Evolutionary conservation across 2,888 invertebrate species (phyloP), one percentile per base, ranked within the genome.

Genomic region (Euplagia quadripunctaria): DNA sequence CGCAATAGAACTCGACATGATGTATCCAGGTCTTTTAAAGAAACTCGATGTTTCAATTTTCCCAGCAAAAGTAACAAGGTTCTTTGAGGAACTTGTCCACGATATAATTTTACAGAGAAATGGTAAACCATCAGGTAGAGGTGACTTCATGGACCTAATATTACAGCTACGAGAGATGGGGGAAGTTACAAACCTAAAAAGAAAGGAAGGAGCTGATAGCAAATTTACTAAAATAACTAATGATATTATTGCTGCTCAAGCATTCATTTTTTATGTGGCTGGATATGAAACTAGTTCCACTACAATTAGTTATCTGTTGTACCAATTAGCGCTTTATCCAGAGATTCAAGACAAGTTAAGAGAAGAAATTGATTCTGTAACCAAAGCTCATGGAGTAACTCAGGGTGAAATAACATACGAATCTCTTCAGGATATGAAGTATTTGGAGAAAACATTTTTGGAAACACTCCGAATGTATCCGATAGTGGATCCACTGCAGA

Each of bases 261-360:
- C 92, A 3, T 92, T 94, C 78, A 85, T 94, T n/a, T 95, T 96
- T 80, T 95, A 93, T 74, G 85, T 87, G 3, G 96, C 91, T 11
- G 96, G 96, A 0, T 96, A 92, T 77, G 96, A 95, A 78, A 95
- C 95, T 1, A 92, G 91, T 64, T 92, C 95, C 0, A 91, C 93
- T 0, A 91, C 93, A 0, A 87, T 95, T 79, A 75, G 91, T 0
- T 94, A 90, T 67, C 77, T 91, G 58, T 77, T 93, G 14, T 92
- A 92, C 74, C 86, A 92, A 75, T 76, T 96, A 12, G 93, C 95
- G 0, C 64, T 79, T 4, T 87, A 94, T 79, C 90, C 87, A 31
- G 85, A 91, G 6, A 77, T 94, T 1, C 95, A 96, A 82, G 87
- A 91, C 0, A 92, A 88, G 81, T 69, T 93, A 7, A 73, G 85